Evolutionary conservation across 2,888 invertebrate species (phyloP).

Genomic region (Desoria tigrina): DNA sequence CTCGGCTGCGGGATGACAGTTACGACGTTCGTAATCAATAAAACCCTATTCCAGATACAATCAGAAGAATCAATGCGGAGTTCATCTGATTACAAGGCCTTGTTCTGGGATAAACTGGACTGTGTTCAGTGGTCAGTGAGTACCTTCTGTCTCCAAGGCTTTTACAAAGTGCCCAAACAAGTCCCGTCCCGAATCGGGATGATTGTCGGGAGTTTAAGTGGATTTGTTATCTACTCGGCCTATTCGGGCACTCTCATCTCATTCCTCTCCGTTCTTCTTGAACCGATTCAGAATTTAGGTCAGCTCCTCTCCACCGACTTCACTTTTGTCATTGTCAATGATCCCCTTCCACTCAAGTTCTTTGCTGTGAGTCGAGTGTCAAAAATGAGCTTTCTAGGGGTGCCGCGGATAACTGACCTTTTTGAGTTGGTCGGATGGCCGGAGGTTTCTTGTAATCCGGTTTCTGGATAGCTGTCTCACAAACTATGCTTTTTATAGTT

Average conservation of each 20-base stretch:
- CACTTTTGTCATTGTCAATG: constrained; percentile 26
- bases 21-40: background rate
- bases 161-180: constrained; percentile 26
- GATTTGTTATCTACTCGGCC: constrained; percentile 31
- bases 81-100: background rate
- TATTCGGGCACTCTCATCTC: constrained; percentile 41
- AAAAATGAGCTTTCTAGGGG: too few species aligned
- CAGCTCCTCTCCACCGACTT: constrained; percentile 29
- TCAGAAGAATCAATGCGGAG: background rate
- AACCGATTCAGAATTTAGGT: constrained; percentile 32
- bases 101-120: background rate
- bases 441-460: too few species aligned
- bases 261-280: constrained; percentile 35
- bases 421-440: too few species aligned
- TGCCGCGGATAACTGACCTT: too few species aligned
- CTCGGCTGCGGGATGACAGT: constrained; percentile 9
- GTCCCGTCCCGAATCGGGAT: constrained; percentile 25
- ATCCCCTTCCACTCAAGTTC: constrained; percentile 27
- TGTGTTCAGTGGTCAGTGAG: constrained; percentile 33
- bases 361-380: constrained; percentile 31
- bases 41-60: background rate
- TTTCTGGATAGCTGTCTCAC: too few species aligned
- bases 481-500: too few species aligned
- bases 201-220: constrained; percentile 22
- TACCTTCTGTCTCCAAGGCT: constrained; percentile 30